Base-by-base conservation (phyloP, 2,888 invertebrate species). In the Trichopria drosophilae region DNA sequence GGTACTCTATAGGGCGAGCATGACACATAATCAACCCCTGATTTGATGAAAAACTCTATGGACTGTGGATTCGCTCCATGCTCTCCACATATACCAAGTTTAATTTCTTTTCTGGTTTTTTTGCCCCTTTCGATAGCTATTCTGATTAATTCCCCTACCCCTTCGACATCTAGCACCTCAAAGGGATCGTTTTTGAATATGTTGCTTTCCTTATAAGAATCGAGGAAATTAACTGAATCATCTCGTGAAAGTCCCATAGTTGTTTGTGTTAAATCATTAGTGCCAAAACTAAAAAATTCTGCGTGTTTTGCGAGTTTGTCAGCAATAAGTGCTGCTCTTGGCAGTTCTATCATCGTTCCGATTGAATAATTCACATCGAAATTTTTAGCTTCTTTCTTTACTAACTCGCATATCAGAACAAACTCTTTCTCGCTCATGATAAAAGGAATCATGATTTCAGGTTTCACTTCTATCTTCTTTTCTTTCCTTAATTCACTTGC, bases 231-330 rank as follows among this genome's bases (percentile, higher is more conserved):
- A 18, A 16, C 47, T 40, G 26, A 24, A 40, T 47, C 48, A 41
- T 48, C 48, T 34, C 48, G 24, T 24, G 41, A 41, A 35, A 48
- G 18, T 34, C 48, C 48, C 24, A 35, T 26, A 15, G 41, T 41
- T 15, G 35, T 48, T 41, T 48, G 48, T 16, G 48, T 48, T 35
- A 48, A 35, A 41, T 48, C 48, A 41, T 48, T 48, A 35, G 48
- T 48, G 28, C 48, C 48, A 28, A 48, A 48, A 19, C 41, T 41
- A 41, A 41, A 48, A 35, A 35, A 48, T 13, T 48, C 48, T 32
- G 26, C 47, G 18, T 35, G 24, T 44, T 44, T 35, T 24, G 44
- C 44, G 24, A 44, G 19, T 35, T 44, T 35, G 20, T 44, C 35
- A 35, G 35, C 35, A 35, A 35, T 35, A 16, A 44, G 44, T 35